Conservation (phyloP, 2,888 invertebrate genomes). For the Stictocephala bisonia region DNA sequence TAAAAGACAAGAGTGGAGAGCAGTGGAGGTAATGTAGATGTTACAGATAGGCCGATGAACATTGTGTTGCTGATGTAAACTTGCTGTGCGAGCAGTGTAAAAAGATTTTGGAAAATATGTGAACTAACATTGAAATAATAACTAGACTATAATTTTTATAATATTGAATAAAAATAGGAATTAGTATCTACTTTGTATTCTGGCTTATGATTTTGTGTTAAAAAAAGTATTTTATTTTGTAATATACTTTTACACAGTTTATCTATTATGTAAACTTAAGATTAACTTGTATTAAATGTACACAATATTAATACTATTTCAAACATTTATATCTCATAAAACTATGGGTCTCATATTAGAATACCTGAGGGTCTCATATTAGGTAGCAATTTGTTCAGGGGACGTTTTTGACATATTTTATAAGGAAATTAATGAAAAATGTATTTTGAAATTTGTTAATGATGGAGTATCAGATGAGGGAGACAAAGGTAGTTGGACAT, state of each 20-base stretch:
- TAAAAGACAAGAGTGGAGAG: conserved; percentile 15
- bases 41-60: conserved; percentile 28
- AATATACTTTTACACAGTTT: no score
- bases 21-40: conserved; percentile 46
- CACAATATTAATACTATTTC: background rate
- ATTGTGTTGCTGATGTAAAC: conserved; percentile 14
- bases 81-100: background rate
- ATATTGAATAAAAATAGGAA: background rate
- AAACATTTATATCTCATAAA: background rate
- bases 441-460: no score
- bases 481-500: no score
- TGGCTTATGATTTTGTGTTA: no score
- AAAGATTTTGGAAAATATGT: background rate
- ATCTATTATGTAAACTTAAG: background rate
- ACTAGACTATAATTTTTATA: background rate
- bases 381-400: no score
- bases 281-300: background rate
- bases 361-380: no score
- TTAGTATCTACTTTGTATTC: no score
- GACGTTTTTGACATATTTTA: no score
- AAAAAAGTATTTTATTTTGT: no score
- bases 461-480: no score
- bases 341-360: no score
- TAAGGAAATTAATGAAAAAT: no score
- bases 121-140: background rate